Evolutionary conservation across 1,140 invertebrate genomes (phyloP), one percentile per base, ranked within the genome.

Genomic region (Colletes gigas): DNA sequence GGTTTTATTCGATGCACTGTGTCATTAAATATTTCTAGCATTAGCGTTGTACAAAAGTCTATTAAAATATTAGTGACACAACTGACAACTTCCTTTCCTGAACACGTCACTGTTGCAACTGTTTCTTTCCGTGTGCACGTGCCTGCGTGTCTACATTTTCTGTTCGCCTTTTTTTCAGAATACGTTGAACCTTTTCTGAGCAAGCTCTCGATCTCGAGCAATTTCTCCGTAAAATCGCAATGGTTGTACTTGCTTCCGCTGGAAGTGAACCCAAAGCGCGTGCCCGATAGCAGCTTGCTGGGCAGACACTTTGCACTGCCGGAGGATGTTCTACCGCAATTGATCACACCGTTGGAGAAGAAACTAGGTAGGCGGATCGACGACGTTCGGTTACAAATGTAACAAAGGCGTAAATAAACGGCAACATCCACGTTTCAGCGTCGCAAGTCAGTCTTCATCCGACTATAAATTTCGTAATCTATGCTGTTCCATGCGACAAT

Each of bases 161-260:
- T 69, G n/a, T 5, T 4, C 0, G 6, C 12, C 6, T 71, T 3
- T 0, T 0, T 94, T 94, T 44, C 92, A 97, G 97, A 95, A 57
- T 97, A 97, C 89, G 90, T 98, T 41, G 93, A 95, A 39, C 96
- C 97, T 5, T 96, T 97, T 69, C 88, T 97, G 4, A 91, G 95
- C 14, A 94, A 97, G 71, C 87, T 98, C 21, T 94, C 94, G 5
- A 90, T 94, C 0, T 93, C 97, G 44, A 96, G 96, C 60, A 95
- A 96, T 88, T 96, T 98, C 84, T 96, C 95, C 0, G 93, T 98
- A 0, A 97, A 97, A 89, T 98, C 97, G 0, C 98, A 98, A 91
- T 97, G 96, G 96, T 93, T 98, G 15, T 97, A 98, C 92, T 95
- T 97, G 59, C 93, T 97, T 4, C 95, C 97, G n/a, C 93, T 98